These are phyloP conservation scores for Ptilonorhynchus violaceus DNA, from an alignment of 2,113 vertebrate species.

Conservation along the genomic window DNA sequence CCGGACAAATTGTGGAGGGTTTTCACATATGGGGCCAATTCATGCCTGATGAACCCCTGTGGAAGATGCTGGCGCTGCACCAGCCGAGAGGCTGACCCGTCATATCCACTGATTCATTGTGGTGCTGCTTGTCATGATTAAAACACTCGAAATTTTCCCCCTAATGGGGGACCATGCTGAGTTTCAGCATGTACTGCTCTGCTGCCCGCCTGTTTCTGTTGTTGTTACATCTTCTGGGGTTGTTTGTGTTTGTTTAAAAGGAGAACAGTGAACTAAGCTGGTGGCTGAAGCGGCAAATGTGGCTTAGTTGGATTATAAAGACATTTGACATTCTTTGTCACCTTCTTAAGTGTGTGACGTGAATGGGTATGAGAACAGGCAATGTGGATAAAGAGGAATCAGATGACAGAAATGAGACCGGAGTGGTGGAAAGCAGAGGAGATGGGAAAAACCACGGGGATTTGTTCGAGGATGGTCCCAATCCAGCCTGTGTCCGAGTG, in stretches of 20 bases:
- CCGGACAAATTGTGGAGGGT: constrained; percentile 47
- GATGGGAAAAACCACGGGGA: not conserved
- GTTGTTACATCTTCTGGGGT: constrained; percentile 39
- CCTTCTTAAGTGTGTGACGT: constrained; percentile 38
- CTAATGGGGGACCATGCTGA: constrained; percentile 56
- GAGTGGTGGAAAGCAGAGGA: not conserved
- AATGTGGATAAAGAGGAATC: constrained; percentile 24
- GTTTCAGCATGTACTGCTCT: constrained; percentile 30
- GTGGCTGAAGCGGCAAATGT: constrained; percentile 7
- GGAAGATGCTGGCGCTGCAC: constrained; percentile 35
- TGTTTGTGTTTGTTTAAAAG: constrained; percentile 46
- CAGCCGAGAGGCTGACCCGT: constrained; percentile 35
- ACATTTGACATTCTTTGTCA: constrained; percentile 26
- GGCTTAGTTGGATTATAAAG: constrained; percentile 32
- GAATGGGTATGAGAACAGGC: constrained; percentile 10
- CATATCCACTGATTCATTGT: constrained; percentile 37
- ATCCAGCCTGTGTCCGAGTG: not conserved
- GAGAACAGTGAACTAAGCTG: not conserved
- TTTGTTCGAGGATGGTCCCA: not conserved
- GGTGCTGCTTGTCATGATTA: constrained; percentile 27
- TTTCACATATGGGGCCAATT: constrained; percentile 64
- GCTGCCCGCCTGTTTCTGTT: constrained; percentile 22
- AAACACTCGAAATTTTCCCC: constrained; percentile 32
- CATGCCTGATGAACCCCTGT: constrained; percentile 49
- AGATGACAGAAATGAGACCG: constrained; percentile 15